These are phyloP conservation scores for Tipula vernalis DNA, from an alignment of 2,888 invertebrate genomes.

Conservation along the genomic window DNA sequence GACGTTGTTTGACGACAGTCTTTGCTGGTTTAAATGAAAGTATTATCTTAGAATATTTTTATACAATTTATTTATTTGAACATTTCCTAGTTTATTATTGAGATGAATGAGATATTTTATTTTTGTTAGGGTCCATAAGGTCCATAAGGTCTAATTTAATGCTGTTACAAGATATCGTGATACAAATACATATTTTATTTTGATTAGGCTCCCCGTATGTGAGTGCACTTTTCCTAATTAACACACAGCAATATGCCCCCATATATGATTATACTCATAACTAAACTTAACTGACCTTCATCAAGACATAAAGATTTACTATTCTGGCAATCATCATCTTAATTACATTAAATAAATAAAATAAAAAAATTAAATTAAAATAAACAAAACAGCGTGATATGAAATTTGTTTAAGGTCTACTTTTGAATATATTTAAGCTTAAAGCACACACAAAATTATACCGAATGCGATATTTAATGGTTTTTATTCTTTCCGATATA, in stretches of 20 bases:
- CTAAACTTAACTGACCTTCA: not conserved
- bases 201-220: not conserved
- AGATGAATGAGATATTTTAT: too few relatives aligned
- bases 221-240: not conserved
- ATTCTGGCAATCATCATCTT: not conserved
- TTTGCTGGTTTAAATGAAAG: too few relatives aligned
- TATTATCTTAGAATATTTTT: too few relatives aligned
- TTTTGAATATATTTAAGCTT: not conserved
- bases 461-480: not conserved
- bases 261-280: not conserved
- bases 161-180: not conserved
- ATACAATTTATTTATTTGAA: too few relatives aligned
- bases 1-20: too few relatives aligned
- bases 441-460: not conserved
- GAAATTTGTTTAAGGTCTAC: not conserved
- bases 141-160: too few relatives aligned
- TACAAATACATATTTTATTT: not conserved
- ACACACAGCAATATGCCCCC: not conserved
- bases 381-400: not conserved
- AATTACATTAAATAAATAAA: not conserved
- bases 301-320: not conserved
- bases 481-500: not conserved
- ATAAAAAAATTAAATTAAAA: too few relatives aligned
- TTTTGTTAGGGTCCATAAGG: too few relatives aligned
- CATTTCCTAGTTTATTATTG: too few relatives aligned